A percentile compares a stretch with the other conserved stretches of the same genome.
phyloP scores from a whole-genome alignment of 2,888 invertebrate species.

The Andrena marginata region DNA sequence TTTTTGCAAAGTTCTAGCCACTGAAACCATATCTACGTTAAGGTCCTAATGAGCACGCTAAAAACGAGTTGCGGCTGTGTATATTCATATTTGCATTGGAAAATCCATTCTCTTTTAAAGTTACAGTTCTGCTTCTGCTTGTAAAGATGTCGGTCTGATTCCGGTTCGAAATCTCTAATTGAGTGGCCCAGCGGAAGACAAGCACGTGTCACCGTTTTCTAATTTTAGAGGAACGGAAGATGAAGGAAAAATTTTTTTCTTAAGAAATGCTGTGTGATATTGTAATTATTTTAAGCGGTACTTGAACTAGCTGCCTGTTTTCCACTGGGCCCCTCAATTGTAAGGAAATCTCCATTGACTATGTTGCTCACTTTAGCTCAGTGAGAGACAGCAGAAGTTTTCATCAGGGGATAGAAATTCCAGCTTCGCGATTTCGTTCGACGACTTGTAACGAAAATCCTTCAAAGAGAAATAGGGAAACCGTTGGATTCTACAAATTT shows the following conservation, averaged over 20 bases:
- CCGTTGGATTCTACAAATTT: background rate
- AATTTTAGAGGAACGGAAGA: no score
- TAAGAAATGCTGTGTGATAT: no score
- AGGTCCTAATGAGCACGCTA: background rate
- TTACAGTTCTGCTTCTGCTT: background rate
- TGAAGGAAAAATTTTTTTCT: no score
- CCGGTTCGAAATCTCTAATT: no score
- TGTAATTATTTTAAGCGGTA: no score
- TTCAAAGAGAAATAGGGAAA: background rate
- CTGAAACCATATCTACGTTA: background rate
- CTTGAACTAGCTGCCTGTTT: no score
- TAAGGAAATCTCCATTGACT: conserved; percentile 11
- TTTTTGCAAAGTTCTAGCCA: conserved; percentile 19
- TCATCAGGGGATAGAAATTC: background rate
- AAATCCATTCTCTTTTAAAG: conserved; percentile 15
- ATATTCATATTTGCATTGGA: background rate
- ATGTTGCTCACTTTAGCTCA: background rate
- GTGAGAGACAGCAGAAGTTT: background rate
- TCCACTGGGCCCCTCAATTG: no score
- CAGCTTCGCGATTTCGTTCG: background rate
- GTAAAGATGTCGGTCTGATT: background rate
- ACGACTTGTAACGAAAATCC: background rate
- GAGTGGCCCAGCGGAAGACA: no score
- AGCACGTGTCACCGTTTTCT: no score
- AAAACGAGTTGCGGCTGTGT: no score